Evolutionary conservation across 2,113 vertebrate genomes (phyloP).

Genomic region (Apeltes quadracus): DNA sequence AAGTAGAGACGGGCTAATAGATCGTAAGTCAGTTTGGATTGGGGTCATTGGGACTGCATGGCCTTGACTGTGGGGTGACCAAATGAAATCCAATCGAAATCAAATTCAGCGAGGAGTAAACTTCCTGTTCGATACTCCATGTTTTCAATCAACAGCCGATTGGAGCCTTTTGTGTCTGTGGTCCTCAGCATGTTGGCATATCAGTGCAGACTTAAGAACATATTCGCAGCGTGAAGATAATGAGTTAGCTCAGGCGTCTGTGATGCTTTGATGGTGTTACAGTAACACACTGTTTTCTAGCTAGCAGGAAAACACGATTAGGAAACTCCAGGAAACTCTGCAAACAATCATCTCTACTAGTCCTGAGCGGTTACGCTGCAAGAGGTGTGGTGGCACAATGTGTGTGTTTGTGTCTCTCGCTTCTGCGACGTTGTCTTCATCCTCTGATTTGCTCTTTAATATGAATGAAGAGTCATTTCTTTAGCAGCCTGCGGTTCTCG

Average conservation of each 20-base stretch:
- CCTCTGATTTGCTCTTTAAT: slow-evolving; percentile 30
- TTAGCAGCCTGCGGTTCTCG: slow-evolving; percentile 5
- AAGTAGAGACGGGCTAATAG: not conserved
- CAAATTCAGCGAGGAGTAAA: slow-evolving; percentile 1
- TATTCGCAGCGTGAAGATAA: slow-evolving; percentile 47
- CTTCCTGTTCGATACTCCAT: slow-evolving; percentile 11
- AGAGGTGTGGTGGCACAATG: slow-evolving; percentile 17
- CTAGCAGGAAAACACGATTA: slow-evolving; percentile 55
- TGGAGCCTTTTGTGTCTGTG: slow-evolving; percentile 39
- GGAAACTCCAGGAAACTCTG: slow-evolving; percentile 41
- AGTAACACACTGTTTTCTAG: slow-evolving; percentile 42
- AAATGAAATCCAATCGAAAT: slow-evolving; percentile 35
- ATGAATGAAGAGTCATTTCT: slow-evolving; percentile 42
- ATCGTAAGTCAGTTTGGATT: not conserved
- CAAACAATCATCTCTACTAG: slow-evolving; percentile 51
- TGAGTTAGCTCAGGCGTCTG: slow-evolving; percentile 45
- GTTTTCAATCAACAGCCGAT: slow-evolving; percentile 52
- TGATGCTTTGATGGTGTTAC: slow-evolving; percentile 54
- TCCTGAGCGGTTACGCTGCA: slow-evolving; percentile 13
- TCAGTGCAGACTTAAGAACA: slow-evolving; percentile 34
- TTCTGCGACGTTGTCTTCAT: slow-evolving; percentile 1
- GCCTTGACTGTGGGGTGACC: slow-evolving; percentile 25
- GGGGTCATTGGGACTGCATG: slow-evolving; percentile 12
- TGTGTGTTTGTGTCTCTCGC: slow-evolving; percentile 4
- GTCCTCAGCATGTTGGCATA: slow-evolving; percentile 21